These are phyloP conservation scores for Shinisaurus crocodilurus DNA, from an alignment of 2,113 vertebrate species.

Conservation along the genomic window DNA sequence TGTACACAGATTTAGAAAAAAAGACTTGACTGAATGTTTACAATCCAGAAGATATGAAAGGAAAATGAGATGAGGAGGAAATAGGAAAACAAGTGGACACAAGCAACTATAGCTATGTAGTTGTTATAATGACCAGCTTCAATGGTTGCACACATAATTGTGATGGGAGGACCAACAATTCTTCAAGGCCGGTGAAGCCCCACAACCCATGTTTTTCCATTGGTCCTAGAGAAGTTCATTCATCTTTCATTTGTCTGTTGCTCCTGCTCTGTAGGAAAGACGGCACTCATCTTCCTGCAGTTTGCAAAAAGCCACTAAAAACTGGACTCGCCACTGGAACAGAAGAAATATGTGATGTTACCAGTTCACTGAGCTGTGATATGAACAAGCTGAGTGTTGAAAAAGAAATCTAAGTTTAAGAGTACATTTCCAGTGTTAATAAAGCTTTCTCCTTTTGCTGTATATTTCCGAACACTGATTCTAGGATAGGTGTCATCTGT, in stretches of 20 bases:
- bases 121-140: too few relatives aligned
- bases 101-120: too few relatives aligned
- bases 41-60: too few relatives aligned
- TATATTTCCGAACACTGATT: constrained; percentile 71
- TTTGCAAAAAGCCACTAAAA: constrained; percentile 56
- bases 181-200: neutral
- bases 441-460: constrained; percentile 75
- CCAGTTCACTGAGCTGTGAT: constrained; percentile 84
- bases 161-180: too few relatives aligned
- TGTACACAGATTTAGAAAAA: too few relatives aligned
- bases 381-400: constrained; percentile 80
- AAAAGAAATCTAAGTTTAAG: constrained; percentile 73
- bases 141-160: too few relatives aligned
- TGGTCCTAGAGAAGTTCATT: neutral
- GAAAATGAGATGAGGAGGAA: too few relatives aligned
- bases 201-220: neutral
- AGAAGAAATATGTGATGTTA: constrained; percentile 81
- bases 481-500: constrained; percentile 60
- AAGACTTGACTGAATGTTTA: too few relatives aligned
- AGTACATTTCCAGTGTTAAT: constrained; percentile 77
- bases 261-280: constrained; percentile 52
- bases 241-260: neutral
- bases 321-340: constrained; percentile 71
- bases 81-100: too few relatives aligned
- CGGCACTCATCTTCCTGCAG: constrained; percentile 71